These are phyloP conservation scores for Ptychobarbus kaznakovi DNA, from an alignment of 2,797 vertebrate species.

Conservation along the genomic window DNA sequence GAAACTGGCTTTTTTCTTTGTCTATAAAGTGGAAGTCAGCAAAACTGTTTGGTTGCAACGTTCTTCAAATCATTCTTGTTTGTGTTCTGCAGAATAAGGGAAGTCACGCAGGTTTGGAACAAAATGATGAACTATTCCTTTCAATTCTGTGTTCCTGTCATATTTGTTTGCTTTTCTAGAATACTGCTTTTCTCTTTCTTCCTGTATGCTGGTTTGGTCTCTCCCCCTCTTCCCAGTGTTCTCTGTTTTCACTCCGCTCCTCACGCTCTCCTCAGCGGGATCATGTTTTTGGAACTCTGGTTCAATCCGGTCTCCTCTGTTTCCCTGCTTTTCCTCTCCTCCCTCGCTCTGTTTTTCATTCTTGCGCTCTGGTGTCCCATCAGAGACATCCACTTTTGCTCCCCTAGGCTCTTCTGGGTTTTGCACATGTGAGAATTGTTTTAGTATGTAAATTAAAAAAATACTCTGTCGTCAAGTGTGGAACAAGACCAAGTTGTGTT, in stretches of 20 bases:
- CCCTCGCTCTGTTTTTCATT: conserved; percentile 10
- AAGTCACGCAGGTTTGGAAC: not conserved
- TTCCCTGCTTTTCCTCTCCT: conserved; percentile 13
- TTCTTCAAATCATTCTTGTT: not conserved
- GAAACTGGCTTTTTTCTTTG: not conserved
- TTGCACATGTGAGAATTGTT: conserved; percentile 48
- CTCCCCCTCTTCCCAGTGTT: conserved; percentile 2
- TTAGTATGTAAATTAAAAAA: conserved; percentile 55
- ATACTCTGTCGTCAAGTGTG: not conserved
- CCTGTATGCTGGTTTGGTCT: not conserved
- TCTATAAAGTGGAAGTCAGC: not conserved
- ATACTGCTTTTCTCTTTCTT: conserved; percentile 3
- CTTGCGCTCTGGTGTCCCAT: not conserved
- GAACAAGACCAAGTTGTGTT: not conserved
- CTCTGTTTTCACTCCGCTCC: conserved; percentile 32
- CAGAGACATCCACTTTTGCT: conserved; percentile 7
- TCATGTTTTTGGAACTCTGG: conserved; percentile 59
- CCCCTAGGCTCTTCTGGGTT: conserved; percentile 30
- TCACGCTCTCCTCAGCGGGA: conserved; percentile 44
- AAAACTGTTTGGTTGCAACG: not conserved
- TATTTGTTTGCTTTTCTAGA: conserved; percentile 15
- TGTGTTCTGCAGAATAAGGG: not conserved
- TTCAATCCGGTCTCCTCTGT: conserved; percentile 59
- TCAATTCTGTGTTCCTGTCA: not conserved
- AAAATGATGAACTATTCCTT: not conserved